phyloP scores from a whole-genome alignment of 2,113 vertebrate species.

The Cryptomyrus ogoouensis region DNA sequence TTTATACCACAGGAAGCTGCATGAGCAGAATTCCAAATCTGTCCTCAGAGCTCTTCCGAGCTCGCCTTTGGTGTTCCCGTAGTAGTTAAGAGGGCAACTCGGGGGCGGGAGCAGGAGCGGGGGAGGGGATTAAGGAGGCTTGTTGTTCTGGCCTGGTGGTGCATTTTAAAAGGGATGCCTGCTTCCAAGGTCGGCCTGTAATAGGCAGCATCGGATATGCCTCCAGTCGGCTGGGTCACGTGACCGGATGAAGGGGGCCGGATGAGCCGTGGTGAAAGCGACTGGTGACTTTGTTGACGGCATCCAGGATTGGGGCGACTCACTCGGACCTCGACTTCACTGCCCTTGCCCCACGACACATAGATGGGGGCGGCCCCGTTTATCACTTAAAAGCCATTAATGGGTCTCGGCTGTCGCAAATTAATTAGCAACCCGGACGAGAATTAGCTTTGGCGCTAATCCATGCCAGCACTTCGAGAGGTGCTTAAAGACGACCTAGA shows the following conservation, averaged over 20 bases:
- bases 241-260: not conserved
- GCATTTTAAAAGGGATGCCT: not conserved
- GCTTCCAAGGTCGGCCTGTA: not conserved
- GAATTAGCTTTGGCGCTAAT: slow-evolving; percentile 2
- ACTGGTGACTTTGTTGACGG: not conserved
- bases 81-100: not conserved
- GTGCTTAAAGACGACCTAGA: not conserved
- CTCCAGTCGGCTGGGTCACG: not conserved
- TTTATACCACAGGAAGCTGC: not conserved
- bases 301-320: not conserved
- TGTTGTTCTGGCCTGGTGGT: not conserved
- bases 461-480: not conserved
- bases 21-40: slow-evolving; percentile 1
- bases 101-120: not conserved
- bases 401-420: not conserved
- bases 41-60: not conserved
- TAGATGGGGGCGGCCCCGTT: not conserved
- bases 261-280: not conserved
- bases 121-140: not conserved
- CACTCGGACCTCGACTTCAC: not conserved
- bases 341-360: not conserved
- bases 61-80: not conserved
- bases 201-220: not conserved
- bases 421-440: not conserved
- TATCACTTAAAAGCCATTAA: not conserved